Evolutionary conservation across 2,113 vertebrate genomes (phyloP), one percentile per base, ranked within the genome.

Genomic region (Phodopus roborovskii): DNA sequence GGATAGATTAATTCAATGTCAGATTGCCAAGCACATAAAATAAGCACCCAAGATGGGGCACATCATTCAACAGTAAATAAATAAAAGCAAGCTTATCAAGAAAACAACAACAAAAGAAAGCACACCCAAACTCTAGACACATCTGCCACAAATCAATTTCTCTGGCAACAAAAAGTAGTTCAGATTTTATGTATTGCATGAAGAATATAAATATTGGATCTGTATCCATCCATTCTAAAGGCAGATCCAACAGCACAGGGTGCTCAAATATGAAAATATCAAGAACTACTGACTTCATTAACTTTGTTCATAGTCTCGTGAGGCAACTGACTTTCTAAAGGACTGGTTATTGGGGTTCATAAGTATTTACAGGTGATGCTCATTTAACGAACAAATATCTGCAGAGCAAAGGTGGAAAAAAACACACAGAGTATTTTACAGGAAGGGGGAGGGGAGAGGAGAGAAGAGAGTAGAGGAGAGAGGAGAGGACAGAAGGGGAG

Each of bases 251-350:
- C 1, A 90, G 68, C 10, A 83, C 48, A 58, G 19, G 33, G 60
- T 68, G 60, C 39, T 96, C 48, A 79, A 84, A 94, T 89, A 93
- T 91, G 92, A 91, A 95, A 96, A 79, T 92, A 93, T 89, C 89
- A 93, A 81, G 85, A 91, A 90, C 73, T 58, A 83, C 53, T 74
- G 81, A 92, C 68, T 97, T 95, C 73, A 79, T 95, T 79, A 96
- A 86, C 81, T 93, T 93, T 94, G 70, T 94, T 92, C 77, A 73
- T 58, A 90, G 90, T 96, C 88, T 94, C 86, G 8, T 70, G 71
- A 94, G 70, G 36, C 39, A 96, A 92, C 68, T 86, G 66, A 58
- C 24, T 92, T 94, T 93, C 92, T 93, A 64, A 97, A 94, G 86
- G 74, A 86, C 68, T 58, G 26, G 15, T 90, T 91, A 94, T 91